These are phyloP conservation scores for Enteromius anoplus DNA, from an alignment of 2,797 vertebrate species.

Conservation along the genomic window DNA sequence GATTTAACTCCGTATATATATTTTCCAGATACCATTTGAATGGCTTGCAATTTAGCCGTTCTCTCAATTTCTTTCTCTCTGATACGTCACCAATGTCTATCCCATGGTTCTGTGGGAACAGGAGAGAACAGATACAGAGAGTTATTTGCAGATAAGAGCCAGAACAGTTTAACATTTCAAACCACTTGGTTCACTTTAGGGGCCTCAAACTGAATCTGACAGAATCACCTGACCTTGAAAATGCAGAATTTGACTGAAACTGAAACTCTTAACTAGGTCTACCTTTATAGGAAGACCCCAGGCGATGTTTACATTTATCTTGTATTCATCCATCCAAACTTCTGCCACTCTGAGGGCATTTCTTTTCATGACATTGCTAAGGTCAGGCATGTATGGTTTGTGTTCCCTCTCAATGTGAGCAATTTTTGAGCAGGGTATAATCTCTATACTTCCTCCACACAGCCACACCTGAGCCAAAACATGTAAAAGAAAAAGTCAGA, in stretches of 20 bases:
- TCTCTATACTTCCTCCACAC: conserved; percentile 92
- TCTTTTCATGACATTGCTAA: conserved; percentile 80
- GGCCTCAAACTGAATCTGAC: not conserved
- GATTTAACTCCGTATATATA: conserved; percentile 72
- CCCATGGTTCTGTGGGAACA: conserved; percentile 71
- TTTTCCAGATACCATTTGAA: conserved; percentile 84
- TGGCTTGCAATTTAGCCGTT: conserved; percentile 79
- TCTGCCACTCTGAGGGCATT: conserved; percentile 90
- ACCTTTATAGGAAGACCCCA: conserved; percentile 90
- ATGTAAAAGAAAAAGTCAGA: not conserved
- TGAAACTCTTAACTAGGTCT: conserved; percentile 44
- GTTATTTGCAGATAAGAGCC: not conserved
- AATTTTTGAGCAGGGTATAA: conserved; percentile 90
- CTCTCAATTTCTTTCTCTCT: conserved; percentile 75
- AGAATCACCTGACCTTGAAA: not conserved
- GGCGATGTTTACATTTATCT: conserved; percentile 87
- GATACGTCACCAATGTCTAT: conserved; percentile 81
- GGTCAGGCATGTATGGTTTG: conserved; percentile 88
- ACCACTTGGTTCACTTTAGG: not conserved
- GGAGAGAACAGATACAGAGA: not conserved
- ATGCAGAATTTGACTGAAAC: not conserved
- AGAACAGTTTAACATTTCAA: not conserved
- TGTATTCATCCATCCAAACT: conserved; percentile 94
- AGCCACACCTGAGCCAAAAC: conserved; percentile 85
- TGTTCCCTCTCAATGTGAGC: conserved; percentile 87